Percentiles rank a stretch among this genome's conserved stretches.
phyloP scores from a whole-genome alignment of 2,797 vertebrate genomes.

The Rhodeus uyekii region DNA sequence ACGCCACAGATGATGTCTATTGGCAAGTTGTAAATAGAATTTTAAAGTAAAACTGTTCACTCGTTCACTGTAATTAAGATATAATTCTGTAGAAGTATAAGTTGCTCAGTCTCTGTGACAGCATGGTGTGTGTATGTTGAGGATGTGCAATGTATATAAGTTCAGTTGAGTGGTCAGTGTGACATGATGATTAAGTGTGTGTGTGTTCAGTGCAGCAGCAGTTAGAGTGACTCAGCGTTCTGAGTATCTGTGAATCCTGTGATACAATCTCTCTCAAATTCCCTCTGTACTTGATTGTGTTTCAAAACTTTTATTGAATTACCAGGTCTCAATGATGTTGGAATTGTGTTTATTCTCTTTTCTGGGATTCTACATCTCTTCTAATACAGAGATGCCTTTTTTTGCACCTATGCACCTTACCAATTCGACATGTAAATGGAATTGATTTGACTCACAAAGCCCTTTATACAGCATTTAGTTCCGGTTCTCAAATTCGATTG shows the following conservation, averaged over 20 bases:
- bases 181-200: constrained; percentile 31
- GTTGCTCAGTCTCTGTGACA: background rate
- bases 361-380: constrained; percentile 27
- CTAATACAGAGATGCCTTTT: no score
- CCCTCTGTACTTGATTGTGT: constrained; percentile 10
- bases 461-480: background rate
- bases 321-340: background rate
- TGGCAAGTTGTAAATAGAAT: background rate
- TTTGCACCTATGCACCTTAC: background rate
- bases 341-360: background rate
- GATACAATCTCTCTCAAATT: constrained; percentile 10
- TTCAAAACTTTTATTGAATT: background rate
- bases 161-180: constrained; percentile 14
- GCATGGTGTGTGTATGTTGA: background rate
- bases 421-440: background rate
- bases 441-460: background rate
- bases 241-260: constrained; percentile 15
- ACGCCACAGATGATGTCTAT: background rate
- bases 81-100: background rate
- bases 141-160: background rate
- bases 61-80: background rate
- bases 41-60: background rate
- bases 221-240: constrained; percentile 40
- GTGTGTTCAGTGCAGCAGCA: background rate
- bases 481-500: background rate